A percentile compares a stretch with the other conserved stretches of the same genome.
Evolutionary conservation across 2,113 vertebrate genomes (phyloP).

Genomic region (Murina feae): DNA sequence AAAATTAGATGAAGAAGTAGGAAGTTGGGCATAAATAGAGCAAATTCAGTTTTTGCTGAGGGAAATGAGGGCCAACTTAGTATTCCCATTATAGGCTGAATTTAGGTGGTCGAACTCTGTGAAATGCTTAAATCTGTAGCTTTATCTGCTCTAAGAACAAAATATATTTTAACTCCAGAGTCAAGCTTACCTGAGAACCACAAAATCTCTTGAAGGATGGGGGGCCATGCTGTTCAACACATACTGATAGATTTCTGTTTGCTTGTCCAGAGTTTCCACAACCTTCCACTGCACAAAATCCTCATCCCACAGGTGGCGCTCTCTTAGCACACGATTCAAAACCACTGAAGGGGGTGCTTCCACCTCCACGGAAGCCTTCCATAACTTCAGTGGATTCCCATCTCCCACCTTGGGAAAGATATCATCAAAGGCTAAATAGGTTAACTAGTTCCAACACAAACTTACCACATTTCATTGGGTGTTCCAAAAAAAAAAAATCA

Average conservation of each 20-base stretch:
- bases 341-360: conserved; percentile 95
- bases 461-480: not conserved
- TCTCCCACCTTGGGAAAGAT: conserved; percentile 88
- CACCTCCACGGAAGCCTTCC: conserved; percentile 94
- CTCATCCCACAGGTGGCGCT: conserved; percentile 97
- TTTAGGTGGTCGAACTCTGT: not conserved
- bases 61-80: conserved; percentile 38
- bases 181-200: conserved; percentile 90
- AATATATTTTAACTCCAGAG: not conserved
- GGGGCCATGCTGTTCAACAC: conserved; percentile 95
- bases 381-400: conserved; percentile 90
- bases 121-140: not conserved
- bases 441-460: not conserved
- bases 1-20: not conserved
- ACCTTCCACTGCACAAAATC: conserved; percentile 97
- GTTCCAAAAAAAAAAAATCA: not conserved
- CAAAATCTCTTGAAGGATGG: conserved; percentile 93
- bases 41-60: conserved; percentile 49
- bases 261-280: conserved; percentile 91
- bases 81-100: not conserved
- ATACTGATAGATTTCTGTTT: conserved; percentile 95
- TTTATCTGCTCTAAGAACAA: not conserved
- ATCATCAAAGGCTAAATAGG: not conserved
- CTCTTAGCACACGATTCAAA: conserved; percentile 92
- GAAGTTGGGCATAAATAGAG: not conserved